Base-by-base conservation (phyloP, 2,888 invertebrate genomes). In the Gortyna flavago region DNA sequence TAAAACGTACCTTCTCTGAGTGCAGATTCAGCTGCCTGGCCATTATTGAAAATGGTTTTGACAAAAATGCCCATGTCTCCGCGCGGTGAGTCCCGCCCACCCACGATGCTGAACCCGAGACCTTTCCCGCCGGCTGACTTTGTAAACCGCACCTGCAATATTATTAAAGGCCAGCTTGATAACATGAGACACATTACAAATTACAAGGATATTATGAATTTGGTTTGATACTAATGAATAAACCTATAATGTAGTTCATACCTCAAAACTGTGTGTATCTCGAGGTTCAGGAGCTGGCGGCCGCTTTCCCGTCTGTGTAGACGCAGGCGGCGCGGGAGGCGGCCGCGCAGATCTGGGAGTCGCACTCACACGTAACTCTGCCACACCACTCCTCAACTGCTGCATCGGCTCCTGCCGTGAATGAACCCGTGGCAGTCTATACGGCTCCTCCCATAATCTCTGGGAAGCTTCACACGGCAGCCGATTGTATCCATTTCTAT, bases 41-140 rank as follows among this genome's bases (percentile, higher is more conserved):
- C 99, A 88, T 98, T 97, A 79, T 98, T 98, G 92, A 98, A 98
- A 84, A 99, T 98, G 41, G 98, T 98, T 94, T 99, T 98, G 35
- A 99, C 98, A 93, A 98, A 99, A 89, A 99, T 98, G 65, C 99
- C 99, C 97, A 99, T 98, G 89, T 97, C 98, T 1, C 98, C 99
- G 85, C 98, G 97, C 2, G 98, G 98, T 25, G 98, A 98, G 92
- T 99, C 99, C 74, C 97, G 97, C 2, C 99, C 99, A 25, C 99
- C 99, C 35, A 99, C 99, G 87, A 99, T 98, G 88, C 98, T 99
- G 95, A 99, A 99, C 32, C 99, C 99, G 38, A 99, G 97, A 57
- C 98, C 98, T 94, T 98, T 99, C 83, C 98, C 98, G 25, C 98
- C 98, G 5, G 98, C 98, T 68, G 98, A 98, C 93, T 99, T 99